Percentiles rank a stretch among this genome's conserved stretches.
Conservation (phyloP, 2,113 vertebrate species). For the Bettongia penicillata region DNA sequence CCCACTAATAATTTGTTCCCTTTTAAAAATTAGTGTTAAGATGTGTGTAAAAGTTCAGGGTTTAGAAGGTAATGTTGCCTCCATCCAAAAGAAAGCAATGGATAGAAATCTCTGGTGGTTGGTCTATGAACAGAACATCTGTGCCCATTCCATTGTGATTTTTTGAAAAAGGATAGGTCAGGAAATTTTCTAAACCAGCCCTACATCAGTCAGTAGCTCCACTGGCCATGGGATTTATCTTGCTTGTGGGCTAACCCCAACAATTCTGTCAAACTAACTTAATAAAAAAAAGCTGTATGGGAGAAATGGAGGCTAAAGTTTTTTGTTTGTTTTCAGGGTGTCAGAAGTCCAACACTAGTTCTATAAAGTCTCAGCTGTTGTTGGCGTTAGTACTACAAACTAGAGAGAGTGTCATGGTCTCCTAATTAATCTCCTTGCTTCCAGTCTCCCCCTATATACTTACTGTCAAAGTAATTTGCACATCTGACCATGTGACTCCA, state of each 20-base stretch:
- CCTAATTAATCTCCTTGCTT: neutral
- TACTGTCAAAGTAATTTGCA: neutral
- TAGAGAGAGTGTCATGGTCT: neutral
- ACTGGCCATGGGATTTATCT: neutral
- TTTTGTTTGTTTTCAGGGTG: neutral
- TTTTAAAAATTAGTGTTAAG: neutral
- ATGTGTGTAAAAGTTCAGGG: neutral
- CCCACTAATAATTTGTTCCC: constrained; percentile 2
- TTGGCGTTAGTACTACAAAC: neutral
- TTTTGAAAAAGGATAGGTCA: neutral
- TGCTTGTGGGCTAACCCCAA: neutral
- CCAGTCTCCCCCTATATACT: neutral
- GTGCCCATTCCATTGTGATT: neutral
- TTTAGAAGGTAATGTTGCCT: neutral
- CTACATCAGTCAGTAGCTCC: neutral
- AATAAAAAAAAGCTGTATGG: neutral
- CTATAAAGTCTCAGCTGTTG: neutral
- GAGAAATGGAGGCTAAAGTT: neutral
- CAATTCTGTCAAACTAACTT: neutral
- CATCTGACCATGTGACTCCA: neutral
- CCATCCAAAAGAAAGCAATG: neutral
- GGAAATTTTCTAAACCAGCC: neutral
- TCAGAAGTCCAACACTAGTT: neutral
- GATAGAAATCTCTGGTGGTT: neutral
- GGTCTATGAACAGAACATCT: neutral